phyloP scores from a whole-genome alignment of 2,113 vertebrate species.

The Nycticryphes semicollaris region DNA sequence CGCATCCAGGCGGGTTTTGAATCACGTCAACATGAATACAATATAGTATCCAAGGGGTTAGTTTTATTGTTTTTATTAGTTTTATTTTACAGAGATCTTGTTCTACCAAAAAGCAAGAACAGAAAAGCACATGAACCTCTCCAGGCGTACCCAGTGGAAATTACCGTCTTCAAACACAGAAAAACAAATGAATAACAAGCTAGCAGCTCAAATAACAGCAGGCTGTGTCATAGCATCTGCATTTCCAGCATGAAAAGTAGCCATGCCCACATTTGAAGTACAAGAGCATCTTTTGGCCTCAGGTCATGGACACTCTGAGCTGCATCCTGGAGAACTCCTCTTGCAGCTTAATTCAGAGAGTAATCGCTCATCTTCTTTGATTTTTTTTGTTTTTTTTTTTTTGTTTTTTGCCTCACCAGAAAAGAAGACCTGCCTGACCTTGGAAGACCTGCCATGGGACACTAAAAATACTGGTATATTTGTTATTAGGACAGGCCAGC shows the following conservation, averaged over 20 bases:
- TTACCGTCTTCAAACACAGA: background rate
- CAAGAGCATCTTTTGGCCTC: background rate
- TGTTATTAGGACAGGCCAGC: background rate
- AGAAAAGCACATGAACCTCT: background rate
- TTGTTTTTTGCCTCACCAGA: background rate
- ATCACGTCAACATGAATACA: background rate
- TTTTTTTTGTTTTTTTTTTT: background rate
- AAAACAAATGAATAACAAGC: constrained; percentile 36
- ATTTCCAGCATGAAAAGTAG: constrained; percentile 41
- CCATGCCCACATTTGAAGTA: background rate
- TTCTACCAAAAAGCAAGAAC: background rate
- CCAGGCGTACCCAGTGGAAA: background rate
- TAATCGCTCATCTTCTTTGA: background rate
- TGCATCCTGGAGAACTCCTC: background rate
- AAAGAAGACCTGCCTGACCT: background rate
- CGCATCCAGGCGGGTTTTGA: no score
- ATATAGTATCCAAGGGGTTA: background rate
- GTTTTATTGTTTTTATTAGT: background rate
- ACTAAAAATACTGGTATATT: background rate
- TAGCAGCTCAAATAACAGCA: background rate
- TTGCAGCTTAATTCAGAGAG: background rate
- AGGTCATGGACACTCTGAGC: background rate
- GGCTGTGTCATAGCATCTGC: constrained; percentile 48
- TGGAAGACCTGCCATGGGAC: background rate
- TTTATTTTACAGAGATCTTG: background rate